phyloP scores from a whole-genome alignment of 2,113 vertebrate species.

The Bombycilla garrulus region DNA sequence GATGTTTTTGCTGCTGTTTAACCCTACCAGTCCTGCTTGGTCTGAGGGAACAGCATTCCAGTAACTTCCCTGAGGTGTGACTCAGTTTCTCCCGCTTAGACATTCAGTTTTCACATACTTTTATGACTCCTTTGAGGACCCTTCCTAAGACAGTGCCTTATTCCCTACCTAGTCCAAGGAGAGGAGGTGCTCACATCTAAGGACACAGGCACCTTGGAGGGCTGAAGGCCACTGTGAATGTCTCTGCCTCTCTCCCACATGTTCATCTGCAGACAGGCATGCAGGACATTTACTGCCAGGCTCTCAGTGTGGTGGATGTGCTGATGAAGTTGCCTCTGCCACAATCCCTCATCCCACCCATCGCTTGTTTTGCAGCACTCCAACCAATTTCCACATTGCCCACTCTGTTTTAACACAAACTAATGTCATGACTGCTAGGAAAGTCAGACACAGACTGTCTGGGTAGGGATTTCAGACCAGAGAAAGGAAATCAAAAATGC shows the following conservation, averaged over 20 bases:
- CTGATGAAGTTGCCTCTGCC: neutral
- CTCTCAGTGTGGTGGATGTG: neutral
- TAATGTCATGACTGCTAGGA: neutral
- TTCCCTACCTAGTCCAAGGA: neutral
- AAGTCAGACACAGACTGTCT: neutral
- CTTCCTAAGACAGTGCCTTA: neutral
- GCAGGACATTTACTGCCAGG: neutral
- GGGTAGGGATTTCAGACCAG: neutral
- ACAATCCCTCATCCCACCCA: neutral
- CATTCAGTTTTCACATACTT: neutral
- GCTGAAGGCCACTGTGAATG: neutral
- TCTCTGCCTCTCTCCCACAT: neutral
- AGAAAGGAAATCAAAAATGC: conserved; percentile 11
- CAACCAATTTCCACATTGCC: neutral
- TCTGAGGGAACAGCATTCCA: neutral
- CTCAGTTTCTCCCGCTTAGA: neutral
- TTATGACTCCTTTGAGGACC: neutral
- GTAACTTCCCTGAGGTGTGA: neutral
- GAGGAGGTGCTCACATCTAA: neutral
- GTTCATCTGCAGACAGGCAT: neutral
- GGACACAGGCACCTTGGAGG: neutral
- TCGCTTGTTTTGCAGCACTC: neutral
- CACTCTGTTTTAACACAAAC: neutral
- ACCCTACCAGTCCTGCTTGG: neutral
- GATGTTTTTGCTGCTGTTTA: neutral